Evolutionary conservation across 2,113 vertebrate genomes (phyloP), one percentile per base, ranked within the genome.

Genomic region (Cololabis saira): DNA sequence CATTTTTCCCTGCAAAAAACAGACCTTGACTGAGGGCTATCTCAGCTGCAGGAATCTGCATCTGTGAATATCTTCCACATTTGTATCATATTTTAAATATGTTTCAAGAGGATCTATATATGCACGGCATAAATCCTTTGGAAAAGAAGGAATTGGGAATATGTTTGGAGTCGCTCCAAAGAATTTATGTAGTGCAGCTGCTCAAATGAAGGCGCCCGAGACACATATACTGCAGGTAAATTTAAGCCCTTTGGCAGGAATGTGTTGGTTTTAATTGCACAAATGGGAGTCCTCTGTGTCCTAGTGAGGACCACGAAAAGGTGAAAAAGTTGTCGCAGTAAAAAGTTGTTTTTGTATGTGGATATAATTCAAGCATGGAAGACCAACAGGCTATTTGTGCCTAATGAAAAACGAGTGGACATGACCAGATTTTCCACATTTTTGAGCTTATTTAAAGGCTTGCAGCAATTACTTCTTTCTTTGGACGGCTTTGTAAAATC

Each of bases 101-200:
- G 48, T 78, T 63, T 73, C 49, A 27, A 67, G 40, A 65, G 13
- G 12, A 44, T 45, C 41, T 18, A 40, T 21, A 52, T 27, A 61
- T 44, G 60, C 41, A 42, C 54, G 22, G 58, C 70, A 80, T 80
- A 78, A 82, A 86, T 81, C 49, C 5, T 61, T 57, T 7, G 49
- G 43, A 73, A 60, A 81, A 21, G 50, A 75, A 78, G 68, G 57
- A 78, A 70, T 14, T 68, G 49, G 58, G 48, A 84, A 76, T 58
- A 56, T 67, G 60, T 78, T 69, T 63, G 59, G 45, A 18, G 10
- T 50, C 19, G 24, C 19, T 58, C 42, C 53, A 66, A 75, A 71
- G n/a, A 77, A 54, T 70, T 69, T 68, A 89, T 78, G 77, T 57
- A n/a, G 22, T 30, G 24, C 80, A 84, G 73, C 76, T 87, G 67